Percentiles rank a stretch among this genome's conserved stretches.
phyloP scores from a whole-genome alignment of 2,113 vertebrate genomes.

The Pluvianellus socialis region DNA sequence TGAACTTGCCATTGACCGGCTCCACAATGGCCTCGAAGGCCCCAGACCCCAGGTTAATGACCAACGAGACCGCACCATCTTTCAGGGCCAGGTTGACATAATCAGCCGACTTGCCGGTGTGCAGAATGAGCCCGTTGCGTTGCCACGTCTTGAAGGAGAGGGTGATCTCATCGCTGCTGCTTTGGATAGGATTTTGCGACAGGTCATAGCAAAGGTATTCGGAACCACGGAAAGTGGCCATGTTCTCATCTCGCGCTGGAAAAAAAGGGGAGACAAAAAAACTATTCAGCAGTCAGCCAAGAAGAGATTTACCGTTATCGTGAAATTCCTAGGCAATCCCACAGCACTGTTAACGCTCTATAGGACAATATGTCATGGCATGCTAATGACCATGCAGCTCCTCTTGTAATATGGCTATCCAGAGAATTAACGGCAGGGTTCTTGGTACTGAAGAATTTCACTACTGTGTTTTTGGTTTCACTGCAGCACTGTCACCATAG shows the following conservation, averaged over 20 bases:
- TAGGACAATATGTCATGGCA: background rate
- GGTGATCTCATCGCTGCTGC: constrained; percentile 98
- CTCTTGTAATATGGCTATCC: background rate
- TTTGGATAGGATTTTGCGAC: constrained; percentile 97
- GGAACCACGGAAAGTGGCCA: constrained; percentile 96
- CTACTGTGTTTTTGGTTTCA: background rate
- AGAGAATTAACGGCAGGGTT: background rate
- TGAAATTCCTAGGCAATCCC: background rate
- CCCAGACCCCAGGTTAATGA: constrained; percentile 98
- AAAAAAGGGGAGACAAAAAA: background rate
- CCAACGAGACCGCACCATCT: constrained; percentile 92
- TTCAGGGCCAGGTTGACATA: constrained; percentile 98
- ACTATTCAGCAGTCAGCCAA: background rate
- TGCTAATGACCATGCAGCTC: background rate
- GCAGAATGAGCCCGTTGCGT: constrained; percentile 95
- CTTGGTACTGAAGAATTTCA: background rate
- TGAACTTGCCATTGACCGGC: constrained; percentile 98
- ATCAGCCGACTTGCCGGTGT: constrained; percentile 97
- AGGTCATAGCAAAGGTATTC: constrained; percentile 98
- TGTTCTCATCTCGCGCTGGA: constrained; percentile 92
- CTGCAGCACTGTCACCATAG: constrained; percentile 29
- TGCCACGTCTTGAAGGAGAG: constrained; percentile 98
- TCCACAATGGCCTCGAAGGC: constrained; percentile 98
- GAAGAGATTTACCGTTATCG: background rate
- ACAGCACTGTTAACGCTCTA: background rate